A percentile compares a stretch with the other conserved stretches of the same genome.
Evolutionary conservation across 2,888 invertebrate species (phyloP).

Genomic region (Drosophila subquinaria): DNA sequence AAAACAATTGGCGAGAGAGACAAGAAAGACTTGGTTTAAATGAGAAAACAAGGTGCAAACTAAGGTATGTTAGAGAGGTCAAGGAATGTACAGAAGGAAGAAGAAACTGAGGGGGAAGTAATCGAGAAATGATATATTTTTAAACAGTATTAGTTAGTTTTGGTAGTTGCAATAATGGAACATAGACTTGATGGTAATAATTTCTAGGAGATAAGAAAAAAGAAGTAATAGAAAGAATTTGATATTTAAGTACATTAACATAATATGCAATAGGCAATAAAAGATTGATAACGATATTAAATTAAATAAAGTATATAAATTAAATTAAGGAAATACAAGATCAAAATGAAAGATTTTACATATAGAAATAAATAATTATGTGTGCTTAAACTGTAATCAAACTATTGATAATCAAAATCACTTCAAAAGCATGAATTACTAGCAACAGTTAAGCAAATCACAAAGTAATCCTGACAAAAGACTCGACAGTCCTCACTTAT

Average conservation of each 20-base stretch:
- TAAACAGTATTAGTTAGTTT: background rate
- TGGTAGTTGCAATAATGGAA: background rate
- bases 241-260: too few relatives aligned
- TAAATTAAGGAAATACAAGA: too few relatives aligned
- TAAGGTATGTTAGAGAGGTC: background rate
- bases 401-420: background rate
- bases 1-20: background rate
- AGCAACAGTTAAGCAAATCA: constrained; percentile 17
- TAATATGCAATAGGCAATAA: too few relatives aligned
- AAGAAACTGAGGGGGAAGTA: background rate
- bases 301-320: too few relatives aligned
- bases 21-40: background rate
- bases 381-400: too few relatives aligned
- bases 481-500: constrained; percentile 22
- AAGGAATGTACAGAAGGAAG: background rate
- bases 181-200: background rate
- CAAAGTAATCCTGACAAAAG: constrained; percentile 24
- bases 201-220: background rate
- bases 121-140: background rate
- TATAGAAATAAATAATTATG: too few relatives aligned
- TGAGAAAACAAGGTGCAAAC: background rate
- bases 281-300: too few relatives aligned
- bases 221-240: background rate
- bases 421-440: background rate
- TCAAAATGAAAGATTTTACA: too few relatives aligned